Conservation (phyloP, 2,113 vertebrate species). For the Synodontis membranacea region DNA sequence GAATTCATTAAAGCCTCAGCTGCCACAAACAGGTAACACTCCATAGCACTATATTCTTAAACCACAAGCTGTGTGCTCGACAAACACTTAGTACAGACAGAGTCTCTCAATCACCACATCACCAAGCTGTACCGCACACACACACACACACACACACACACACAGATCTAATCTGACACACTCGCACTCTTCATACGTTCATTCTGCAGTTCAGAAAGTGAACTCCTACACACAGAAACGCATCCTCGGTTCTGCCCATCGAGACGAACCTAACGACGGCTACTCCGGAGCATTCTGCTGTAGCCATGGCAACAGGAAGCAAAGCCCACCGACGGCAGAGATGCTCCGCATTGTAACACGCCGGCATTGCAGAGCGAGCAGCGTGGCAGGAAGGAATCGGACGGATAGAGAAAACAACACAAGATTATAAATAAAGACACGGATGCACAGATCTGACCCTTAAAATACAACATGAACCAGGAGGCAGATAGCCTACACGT, state of each 20-base stretch:
- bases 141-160: no score
- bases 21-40: neutral
- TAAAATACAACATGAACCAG: no score
- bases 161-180: neutral
- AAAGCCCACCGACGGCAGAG: slow-evolving; percentile 20
- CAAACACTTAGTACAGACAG: neutral
- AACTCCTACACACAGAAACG: neutral
- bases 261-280: slow-evolving; percentile 21
- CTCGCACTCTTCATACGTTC: neutral
- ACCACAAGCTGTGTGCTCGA: neutral
- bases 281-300: slow-evolving; percentile 29
- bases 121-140: neutral
- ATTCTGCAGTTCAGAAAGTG: neutral
- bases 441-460: neutral
- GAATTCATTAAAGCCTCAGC: neutral
- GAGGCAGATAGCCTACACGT: neutral
- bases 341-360: neutral
- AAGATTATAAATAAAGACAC: neutral
- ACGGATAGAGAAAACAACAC: neutral
- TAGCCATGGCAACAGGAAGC: slow-evolving; percentile 57
- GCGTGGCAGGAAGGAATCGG: neutral
- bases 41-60: neutral
- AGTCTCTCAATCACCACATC: neutral
- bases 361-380: neutral
- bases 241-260: slow-evolving; percentile 8